Conservation (phyloP, 2,113 vertebrate genomes). For the Gallinago media region DNA sequence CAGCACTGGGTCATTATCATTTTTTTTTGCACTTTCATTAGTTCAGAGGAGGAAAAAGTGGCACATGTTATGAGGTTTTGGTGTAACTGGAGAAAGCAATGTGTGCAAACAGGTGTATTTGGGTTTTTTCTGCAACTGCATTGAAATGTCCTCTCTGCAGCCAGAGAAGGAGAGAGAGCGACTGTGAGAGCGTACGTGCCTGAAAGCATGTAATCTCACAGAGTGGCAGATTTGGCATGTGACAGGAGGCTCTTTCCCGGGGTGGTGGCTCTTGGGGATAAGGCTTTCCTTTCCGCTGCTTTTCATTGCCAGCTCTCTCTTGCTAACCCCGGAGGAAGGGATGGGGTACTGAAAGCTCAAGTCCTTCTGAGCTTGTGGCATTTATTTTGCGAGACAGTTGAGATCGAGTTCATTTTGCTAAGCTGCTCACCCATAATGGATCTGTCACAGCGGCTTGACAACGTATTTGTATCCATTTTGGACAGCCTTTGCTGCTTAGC, state of each 20-base stretch:
- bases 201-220: neutral
- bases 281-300: neutral
- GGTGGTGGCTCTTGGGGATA: neutral
- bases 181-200: neutral
- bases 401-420: slow-evolving; percentile 31
- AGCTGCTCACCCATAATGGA: slow-evolving; percentile 38
- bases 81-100: neutral
- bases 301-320: neutral
- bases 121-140: neutral
- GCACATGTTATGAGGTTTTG: rapidly evolving
- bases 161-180: neutral
- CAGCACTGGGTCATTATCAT: neutral
- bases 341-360: neutral
- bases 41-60: neutral
- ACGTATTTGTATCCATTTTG: slow-evolving; percentile 35
- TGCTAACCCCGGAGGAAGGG: neutral
- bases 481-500: neutral
- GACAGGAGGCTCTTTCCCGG: neutral
- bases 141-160: neutral
- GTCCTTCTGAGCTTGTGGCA: neutral
- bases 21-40: neutral
- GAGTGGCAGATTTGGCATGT: neutral
- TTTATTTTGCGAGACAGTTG: slow-evolving; percentile 31
- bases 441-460: neutral
- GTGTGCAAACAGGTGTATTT: neutral